Evolutionary conservation across 2,888 invertebrate species (phyloP), one percentile per base, ranked within the genome.

Genomic region (Nymphalis c-album): DNA sequence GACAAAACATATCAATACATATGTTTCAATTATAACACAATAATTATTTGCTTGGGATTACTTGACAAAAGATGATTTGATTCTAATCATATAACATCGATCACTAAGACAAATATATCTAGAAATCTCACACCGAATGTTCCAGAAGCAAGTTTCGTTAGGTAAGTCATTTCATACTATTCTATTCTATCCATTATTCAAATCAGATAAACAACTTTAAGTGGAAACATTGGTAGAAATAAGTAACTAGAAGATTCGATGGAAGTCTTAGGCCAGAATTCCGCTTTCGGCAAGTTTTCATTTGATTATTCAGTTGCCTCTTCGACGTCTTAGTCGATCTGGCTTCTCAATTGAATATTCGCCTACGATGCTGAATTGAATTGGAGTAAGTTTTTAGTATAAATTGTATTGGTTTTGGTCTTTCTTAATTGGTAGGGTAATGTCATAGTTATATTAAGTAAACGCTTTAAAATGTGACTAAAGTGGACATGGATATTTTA

Each of bases 281-380:
- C 22, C 35, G 53, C 55, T 68, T 51, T 66, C 46, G 48, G 35
- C 57, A 61, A 65, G 70, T 70, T 68, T 55, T 63, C 66, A 63
- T 66, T 66, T 50, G 59, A 69, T 69, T 69, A 68, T 65, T 63
- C 40, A 64, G 55, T 53, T 60, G 60, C 62, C 64, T 68, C 48
- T 68, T 64, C 60, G 46, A 60, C 20, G 53, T 47, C 47, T 69
- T 63, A 60, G 61, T 60, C 35, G 46, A n/a, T 60, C 40, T 40
- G 57, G 57, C 26, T 35, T 46, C 50, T 48, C 48, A n/a, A 64
- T 68, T 70, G 62, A 70, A 68, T 70, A 65, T 70, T 70, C 62
- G 26, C 17, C 20, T 57, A 57, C 57, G 13, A 18, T 57, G 17
- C 35, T 40, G 35, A 35, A 57, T 13, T 40, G 57, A n/a, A 40